phyloP scores from a whole-genome alignment of 2,113 vertebrate genomes.

The Grantiella picta region DNA sequence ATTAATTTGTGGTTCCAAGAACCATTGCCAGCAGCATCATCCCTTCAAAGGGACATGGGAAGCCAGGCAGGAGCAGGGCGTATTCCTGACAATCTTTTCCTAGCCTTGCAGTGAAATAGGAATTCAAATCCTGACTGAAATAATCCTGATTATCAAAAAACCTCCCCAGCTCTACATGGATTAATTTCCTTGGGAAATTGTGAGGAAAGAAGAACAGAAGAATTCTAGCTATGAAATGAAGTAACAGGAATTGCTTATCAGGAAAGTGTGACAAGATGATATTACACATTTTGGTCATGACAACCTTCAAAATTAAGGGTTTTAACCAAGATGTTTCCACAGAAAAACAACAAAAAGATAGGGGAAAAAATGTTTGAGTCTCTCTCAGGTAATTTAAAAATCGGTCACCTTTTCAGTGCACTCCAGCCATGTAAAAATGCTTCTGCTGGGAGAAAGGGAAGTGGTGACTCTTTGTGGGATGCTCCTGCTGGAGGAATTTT shows the following conservation, averaged over 20 bases:
- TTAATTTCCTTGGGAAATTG: background rate
- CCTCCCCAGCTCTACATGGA: background rate
- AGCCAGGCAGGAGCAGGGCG: accelerated
- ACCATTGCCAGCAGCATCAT: background rate
- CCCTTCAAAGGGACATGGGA: background rate
- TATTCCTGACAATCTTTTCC: background rate
- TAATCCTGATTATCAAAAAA: background rate
- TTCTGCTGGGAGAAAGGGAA: background rate
- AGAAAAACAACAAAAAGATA: background rate
- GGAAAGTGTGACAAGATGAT: background rate
- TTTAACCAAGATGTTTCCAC: background rate
- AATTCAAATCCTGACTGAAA: background rate
- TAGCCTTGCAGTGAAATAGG: background rate
- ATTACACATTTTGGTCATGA: background rate
- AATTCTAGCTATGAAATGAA: background rate
- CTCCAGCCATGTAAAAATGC: background rate
- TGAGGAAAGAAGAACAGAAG: background rate
- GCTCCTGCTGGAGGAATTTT: background rate
- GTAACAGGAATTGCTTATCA: background rate
- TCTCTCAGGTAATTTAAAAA: background rate
- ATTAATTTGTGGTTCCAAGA: background rate
- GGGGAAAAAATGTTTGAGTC: background rate
- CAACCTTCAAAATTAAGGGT: background rate
- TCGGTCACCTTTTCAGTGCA: background rate
- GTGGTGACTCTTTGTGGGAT: background rate